Evolutionary conservation across 2,797 vertebrate species (phyloP), one percentile per base, ranked within the genome.

Genomic region (Mormyrops boulengeri): DNA sequence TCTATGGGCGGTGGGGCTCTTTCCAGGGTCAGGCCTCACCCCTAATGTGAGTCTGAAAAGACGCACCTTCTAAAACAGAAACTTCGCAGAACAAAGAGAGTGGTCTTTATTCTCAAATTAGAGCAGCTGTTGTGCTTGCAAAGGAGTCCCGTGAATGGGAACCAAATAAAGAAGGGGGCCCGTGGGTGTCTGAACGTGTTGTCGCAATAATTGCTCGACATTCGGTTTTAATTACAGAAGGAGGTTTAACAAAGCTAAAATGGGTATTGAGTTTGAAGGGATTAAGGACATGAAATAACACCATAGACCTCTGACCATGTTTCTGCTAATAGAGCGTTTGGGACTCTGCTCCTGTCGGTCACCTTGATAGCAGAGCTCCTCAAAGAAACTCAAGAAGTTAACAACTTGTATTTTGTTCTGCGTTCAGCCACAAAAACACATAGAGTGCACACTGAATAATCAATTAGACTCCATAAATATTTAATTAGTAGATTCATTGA

Each of bases 11-110:
- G 94, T 92, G 93, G 94, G 94, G 90, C 94, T 93, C 93, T 93
- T 93, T 91, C 91, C 91, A 90, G 92, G 92, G 94, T 94, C 94
- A 94, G 93, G 92, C 94, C 95, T 95, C 96, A 94, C 95, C 93
- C 92, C 92, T 95, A 95, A 96, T 96, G 92, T 94, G 94, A 95
- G 93, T 95, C 94, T 96, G 94, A 95, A 96, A 96, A 94, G 94
- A 94, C 93, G 88, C 90, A 80, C 91, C 87, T 95, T 96, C 93
- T 95, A 95, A 95, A 95, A 95, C 95, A 93, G 91, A 94, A 93
- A 91, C 93, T 90, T 91, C 90, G 89, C 34, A 4, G 89, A 93
- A 96, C 96, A 96, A 96, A 96, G 94, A 93, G 93, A 91, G 92
- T 91, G 93, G 95, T 95, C 95, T 94, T 95, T 95, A 94, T 96